These are phyloP conservation scores for Anthrax anthrax DNA, from an alignment of 2,888 invertebrate genomes.

Conservation along the genomic window DNA sequence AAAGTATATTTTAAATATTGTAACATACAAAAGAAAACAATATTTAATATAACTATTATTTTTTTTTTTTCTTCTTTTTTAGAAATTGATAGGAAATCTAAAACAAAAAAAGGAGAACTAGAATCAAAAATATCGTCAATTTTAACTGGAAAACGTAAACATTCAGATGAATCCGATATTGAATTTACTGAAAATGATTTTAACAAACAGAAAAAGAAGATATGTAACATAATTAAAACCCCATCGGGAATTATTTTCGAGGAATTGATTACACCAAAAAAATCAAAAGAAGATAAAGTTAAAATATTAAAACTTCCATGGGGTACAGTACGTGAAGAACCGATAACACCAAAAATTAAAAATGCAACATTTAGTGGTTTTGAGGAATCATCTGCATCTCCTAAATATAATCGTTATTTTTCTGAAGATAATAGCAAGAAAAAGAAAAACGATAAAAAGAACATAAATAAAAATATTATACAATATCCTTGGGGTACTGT, in stretches of 20 bases:
- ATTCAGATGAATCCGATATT: not conserved
- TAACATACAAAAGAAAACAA: too few species aligned
- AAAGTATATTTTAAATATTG: too few species aligned
- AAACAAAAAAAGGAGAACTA: too few species aligned
- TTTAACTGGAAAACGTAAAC: not conserved
- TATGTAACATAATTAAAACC: not conserved
- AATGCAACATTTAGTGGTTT: constrained; percentile 1
- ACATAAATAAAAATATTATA: not conserved
- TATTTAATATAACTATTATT: too few species aligned
- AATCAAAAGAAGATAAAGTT: not conserved
- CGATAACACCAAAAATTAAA: constrained; percentile 18
- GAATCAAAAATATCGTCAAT: too few species aligned
- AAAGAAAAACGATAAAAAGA: not conserved
- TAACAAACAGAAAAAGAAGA: too few species aligned
- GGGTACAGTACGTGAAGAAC: constrained; percentile 25
- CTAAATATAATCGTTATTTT: not conserved
- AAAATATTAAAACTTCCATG: constrained; percentile 14
- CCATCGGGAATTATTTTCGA: constrained; percentile 6
- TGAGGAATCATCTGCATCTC: constrained; percentile 3
- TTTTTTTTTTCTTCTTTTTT: too few species aligned
- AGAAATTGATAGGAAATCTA: too few species aligned
- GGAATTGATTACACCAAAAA: not conserved
- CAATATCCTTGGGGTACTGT: not conserved
- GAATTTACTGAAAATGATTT: too few species aligned
- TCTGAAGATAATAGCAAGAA: not conserved